Percentiles rank a stretch among this genome's conserved stretches.
These are phyloP conservation scores for Cynodonichthys magdalenae DNA, from an alignment of 2,797 vertebrate species.

Conservation along the genomic window DNA sequence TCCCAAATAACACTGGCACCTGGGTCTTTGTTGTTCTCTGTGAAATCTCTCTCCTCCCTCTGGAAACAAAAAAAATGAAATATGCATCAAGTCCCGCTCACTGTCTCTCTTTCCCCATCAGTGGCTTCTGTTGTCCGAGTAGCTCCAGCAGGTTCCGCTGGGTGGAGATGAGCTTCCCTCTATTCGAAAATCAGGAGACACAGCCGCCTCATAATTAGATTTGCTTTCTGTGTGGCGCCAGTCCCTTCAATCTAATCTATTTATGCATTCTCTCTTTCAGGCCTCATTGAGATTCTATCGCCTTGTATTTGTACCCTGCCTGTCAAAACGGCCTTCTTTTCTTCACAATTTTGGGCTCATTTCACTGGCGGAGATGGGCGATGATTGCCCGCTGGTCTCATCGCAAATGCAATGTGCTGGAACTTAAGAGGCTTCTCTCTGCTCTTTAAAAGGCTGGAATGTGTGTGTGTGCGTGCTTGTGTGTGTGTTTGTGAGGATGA, in stretches of 20 bases:
- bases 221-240: constrained; percentile 78
- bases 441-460: constrained; percentile 46
- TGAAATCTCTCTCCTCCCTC: constrained; percentile 39
- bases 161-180: constrained; percentile 71
- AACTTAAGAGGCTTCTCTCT: constrained; percentile 70
- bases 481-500: constrained; percentile 47
- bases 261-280: constrained; percentile 81
- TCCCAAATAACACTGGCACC: constrained; percentile 43
- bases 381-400: constrained; percentile 75
- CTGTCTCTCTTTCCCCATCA: constrained; percentile 48
- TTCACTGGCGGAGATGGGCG: constrained; percentile 71
- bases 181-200: constrained; percentile 75
- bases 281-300: constrained; percentile 84
- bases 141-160: constrained; percentile 67
- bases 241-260: constrained; percentile 83
- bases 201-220: constrained; percentile 80
- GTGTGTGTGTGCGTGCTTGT: constrained; percentile 44
- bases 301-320: constrained; percentile 78
- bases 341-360: constrained; percentile 79
- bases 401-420: constrained; percentile 73
- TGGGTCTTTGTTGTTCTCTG: constrained; percentile 31
- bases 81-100: constrained; percentile 42
- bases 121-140: constrained; percentile 62
- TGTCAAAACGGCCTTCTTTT: constrained; percentile 78
- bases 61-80: constrained; percentile 48